Evolutionary conservation across 2,113 vertebrate species (phyloP).

Genomic region (Clarias batrachus): DNA sequence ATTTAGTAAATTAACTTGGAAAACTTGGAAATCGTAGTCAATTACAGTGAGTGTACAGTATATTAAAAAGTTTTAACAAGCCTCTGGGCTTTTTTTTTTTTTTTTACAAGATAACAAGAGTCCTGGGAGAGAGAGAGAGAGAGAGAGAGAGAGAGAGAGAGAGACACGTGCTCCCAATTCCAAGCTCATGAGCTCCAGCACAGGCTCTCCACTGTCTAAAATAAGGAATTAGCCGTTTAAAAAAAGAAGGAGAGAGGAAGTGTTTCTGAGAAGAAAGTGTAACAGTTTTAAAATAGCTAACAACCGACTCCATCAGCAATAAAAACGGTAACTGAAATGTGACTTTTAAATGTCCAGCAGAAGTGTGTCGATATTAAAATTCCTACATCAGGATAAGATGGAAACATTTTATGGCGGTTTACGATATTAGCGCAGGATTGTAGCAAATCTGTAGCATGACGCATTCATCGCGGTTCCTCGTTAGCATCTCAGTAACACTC

Average conservation of each 20-base stretch:
- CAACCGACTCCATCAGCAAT: background rate
- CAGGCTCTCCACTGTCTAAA: constrained; percentile 61
- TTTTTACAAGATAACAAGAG: constrained; percentile 49
- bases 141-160: background rate
- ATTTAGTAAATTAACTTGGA: constrained; percentile 73
- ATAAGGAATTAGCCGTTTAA: background rate
- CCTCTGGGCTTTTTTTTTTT: constrained; percentile 58
- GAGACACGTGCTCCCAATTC: constrained; percentile 61
- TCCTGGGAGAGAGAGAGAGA: constrained; percentile 9
- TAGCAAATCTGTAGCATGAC: background rate
- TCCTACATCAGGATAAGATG: background rate
- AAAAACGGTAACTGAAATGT: background rate
- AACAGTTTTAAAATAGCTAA: background rate
- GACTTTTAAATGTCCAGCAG: background rate
- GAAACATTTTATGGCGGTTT: background rate
- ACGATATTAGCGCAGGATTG: background rate
- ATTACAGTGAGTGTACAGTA: constrained; percentile 74
- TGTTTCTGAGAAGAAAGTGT: background rate
- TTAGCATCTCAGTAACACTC: background rate
- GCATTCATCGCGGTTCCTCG: background rate
- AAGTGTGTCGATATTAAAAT: background rate
- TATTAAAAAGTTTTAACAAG: constrained; percentile 71
- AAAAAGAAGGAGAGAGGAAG: background rate
- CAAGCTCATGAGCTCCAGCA: constrained; percentile 46
- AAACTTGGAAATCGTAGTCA: constrained; percentile 71